A percentile compares a stretch with the other conserved stretches of the same genome.
Evolutionary conservation across 1,140 invertebrate species (phyloP).

Genomic region (Lepidotrigona ventralis): DNA sequence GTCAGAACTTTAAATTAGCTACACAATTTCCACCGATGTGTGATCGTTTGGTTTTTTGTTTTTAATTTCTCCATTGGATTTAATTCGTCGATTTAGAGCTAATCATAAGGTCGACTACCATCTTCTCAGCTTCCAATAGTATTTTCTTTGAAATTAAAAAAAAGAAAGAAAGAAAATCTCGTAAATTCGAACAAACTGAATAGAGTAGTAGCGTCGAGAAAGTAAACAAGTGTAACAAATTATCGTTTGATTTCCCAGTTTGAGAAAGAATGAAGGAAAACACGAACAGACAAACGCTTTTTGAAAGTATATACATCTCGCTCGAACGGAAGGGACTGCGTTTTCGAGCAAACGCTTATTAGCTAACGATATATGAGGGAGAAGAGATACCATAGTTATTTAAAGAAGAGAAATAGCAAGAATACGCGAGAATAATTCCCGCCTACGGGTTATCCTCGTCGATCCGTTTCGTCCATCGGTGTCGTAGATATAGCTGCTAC

Average conservation of each 20-base stretch:
- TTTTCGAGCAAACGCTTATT: constrained; percentile 38
- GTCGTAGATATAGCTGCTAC: constrained; percentile 63
- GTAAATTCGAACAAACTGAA: not conserved
- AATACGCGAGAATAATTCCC: constrained; percentile 36
- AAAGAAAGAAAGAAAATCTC: too few species aligned
- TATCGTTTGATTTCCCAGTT: constrained; percentile 11
- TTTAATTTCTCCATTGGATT: too few species aligned
- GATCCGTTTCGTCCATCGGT: constrained; percentile 70
- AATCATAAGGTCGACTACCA: too few species aligned
- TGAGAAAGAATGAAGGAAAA: not conserved
- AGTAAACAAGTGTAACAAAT: not conserved
- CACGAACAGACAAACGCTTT: constrained; percentile 18
- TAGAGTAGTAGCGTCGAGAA: not conserved
- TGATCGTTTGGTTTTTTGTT: too few species aligned
- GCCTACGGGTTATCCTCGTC: constrained; percentile 35
- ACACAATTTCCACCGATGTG: too few species aligned
- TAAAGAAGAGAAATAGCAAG: constrained; percentile 8
- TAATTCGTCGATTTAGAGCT: too few species aligned
- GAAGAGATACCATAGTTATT: constrained; percentile 43
- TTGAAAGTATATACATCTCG: constrained; percentile 51
- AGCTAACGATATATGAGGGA: constrained; percentile 46
- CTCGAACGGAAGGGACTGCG: constrained; percentile 19
- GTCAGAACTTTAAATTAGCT: too few species aligned
- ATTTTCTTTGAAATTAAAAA: not conserved
- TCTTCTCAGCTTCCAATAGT: too few species aligned